phyloP scores from a whole-genome alignment of 2,888 invertebrate species.

The Lepidochitona cinerea region DNA sequence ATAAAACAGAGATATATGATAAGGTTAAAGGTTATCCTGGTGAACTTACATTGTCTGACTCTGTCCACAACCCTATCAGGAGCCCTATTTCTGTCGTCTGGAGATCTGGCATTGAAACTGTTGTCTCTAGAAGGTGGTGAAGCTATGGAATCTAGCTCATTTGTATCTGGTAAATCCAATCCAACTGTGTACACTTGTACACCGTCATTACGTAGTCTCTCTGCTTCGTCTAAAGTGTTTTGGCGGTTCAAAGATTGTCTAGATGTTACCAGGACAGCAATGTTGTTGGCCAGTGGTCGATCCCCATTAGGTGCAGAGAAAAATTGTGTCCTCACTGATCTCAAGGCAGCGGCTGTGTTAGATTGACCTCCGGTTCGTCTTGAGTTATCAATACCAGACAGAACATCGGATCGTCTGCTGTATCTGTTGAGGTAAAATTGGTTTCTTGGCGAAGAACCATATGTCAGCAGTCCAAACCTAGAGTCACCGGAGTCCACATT shows the following conservation, averaged over 20 bases:
- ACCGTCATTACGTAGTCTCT: neutral
- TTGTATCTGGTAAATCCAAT: neutral
- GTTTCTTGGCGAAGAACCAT: constrained; percentile 25
- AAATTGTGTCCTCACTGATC: constrained; percentile 32
- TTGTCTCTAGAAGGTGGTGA: neutral
- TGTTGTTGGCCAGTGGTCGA: constrained; percentile 47
- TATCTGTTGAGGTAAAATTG: neutral
- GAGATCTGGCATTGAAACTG: neutral
- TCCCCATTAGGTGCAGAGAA: constrained; percentile 50
- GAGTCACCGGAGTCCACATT: constrained; percentile 51
- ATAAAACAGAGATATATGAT: too few species aligned
- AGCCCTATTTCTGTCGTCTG: neutral
- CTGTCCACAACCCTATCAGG: neutral
- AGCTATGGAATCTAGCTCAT: neutral
- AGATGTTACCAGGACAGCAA: constrained; percentile 52
- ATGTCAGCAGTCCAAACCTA: constrained; percentile 48
- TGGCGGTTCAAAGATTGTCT: constrained; percentile 6
- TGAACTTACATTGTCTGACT: neutral
- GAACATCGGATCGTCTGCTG: neutral
- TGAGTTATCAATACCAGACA: neutral
- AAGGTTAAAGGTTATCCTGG: too few species aligned
- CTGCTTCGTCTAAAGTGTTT: neutral
- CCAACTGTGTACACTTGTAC: neutral
- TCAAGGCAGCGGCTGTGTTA: neutral
- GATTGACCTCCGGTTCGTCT: neutral